These are phyloP conservation scores for Hapalemur alaotrensis DNA, from an alignment of 2,797 vertebrate genomes.

Conservation along the genomic window DNA sequence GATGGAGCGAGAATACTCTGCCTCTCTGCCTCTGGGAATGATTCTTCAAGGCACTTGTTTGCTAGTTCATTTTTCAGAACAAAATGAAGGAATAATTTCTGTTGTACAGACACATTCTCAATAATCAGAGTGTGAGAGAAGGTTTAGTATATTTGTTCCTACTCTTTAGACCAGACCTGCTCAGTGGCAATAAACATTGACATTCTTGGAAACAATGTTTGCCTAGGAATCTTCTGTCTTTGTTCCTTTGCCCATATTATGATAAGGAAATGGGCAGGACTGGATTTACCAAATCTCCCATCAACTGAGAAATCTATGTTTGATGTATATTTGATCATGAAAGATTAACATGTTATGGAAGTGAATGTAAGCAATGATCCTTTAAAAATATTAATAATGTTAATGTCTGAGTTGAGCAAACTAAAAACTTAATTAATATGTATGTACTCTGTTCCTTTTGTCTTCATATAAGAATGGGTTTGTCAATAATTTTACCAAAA, in stretches of 20 bases:
- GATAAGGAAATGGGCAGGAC: conserved; percentile 53
- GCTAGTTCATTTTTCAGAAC: background rate
- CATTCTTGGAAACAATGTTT: background rate
- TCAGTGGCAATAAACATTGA: conserved; percentile 55
- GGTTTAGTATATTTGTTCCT: background rate
- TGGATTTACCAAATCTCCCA: conserved; percentile 59
- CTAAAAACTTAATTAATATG: background rate
- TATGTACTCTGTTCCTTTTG: background rate
- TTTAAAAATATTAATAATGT: background rate
- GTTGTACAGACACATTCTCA: background rate
- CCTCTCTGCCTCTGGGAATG: background rate
- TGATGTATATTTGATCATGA: background rate
- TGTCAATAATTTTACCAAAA: conserved; percentile 61
- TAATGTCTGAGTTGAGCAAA: conserved; percentile 8
- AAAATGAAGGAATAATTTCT: background rate
- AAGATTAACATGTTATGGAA: background rate
- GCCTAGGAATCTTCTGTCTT: conserved; percentile 56
- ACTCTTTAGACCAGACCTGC: conserved; percentile 47
- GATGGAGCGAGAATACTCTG: background rate
- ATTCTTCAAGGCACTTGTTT: background rate
- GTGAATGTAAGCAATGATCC: background rate
- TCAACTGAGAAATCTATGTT: conserved; percentile 1
- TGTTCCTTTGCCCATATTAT: background rate
- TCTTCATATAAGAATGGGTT: conserved; percentile 51
- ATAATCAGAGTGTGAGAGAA: background rate